These are phyloP conservation scores for Sander lucioperca DNA, from an alignment of 2,113 vertebrate genomes.

Conservation along the genomic window DNA sequence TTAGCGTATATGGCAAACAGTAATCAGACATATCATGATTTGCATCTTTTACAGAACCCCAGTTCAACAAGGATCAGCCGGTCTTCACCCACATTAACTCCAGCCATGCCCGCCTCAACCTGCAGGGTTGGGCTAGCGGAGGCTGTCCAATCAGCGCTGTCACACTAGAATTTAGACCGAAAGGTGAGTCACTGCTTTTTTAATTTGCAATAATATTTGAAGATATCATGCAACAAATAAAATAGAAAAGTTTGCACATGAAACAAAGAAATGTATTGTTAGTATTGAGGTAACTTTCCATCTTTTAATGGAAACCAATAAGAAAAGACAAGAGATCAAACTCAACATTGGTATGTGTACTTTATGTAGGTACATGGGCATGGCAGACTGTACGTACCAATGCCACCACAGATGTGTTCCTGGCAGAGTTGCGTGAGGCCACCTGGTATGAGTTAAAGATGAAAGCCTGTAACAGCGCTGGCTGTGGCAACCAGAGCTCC, in stretches of 20 bases:
- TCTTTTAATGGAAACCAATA: neutral
- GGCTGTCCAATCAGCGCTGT: constrained; percentile 95
- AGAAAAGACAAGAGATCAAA: neutral
- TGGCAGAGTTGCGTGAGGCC: constrained; percentile 95
- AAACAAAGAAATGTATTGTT: neutral
- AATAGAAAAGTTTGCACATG: neutral
- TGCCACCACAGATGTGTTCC: constrained; percentile 91
- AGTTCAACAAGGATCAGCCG: constrained; percentile 98
- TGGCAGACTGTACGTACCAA: constrained; percentile 96
- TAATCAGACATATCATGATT: neutral
- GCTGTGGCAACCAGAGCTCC: constrained; percentile 95
- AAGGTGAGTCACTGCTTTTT: constrained; percentile 73
- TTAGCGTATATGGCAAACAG: neutral
- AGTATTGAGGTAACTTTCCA: neutral
- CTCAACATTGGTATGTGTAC: neutral
- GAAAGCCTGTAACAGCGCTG: constrained; percentile 98
- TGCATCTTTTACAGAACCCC: constrained; percentile 87
- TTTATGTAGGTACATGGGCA: constrained; percentile 87
- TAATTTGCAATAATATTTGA: neutral
- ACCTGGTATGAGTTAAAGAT: constrained; percentile 99
- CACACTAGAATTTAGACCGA: constrained; percentile 94
- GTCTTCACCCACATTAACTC: constrained; percentile 98
- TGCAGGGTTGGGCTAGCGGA: constrained; percentile 97
- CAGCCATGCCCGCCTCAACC: constrained; percentile 94
- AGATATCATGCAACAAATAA: neutral